Evolutionary conservation across 1,140 invertebrate species (phyloP).

Genomic region (Saccostrea cuccullata): DNA sequence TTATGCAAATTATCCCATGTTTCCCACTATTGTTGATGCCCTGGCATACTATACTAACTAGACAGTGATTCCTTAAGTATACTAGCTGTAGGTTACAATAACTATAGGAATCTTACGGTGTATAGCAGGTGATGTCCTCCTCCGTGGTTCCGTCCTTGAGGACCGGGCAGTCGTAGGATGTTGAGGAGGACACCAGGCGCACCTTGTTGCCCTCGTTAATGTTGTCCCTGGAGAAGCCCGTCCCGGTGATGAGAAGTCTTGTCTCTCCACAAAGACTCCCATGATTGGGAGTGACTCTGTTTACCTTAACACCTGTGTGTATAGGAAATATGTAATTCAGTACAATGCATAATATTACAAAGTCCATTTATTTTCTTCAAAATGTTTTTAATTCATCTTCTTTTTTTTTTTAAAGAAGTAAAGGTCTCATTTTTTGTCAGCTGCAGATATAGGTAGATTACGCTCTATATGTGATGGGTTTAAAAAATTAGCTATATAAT

Average conservation of each 20-base stretch:
- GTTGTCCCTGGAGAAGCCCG: conserved; percentile 42
- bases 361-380: too few species aligned
- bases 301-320: neutral
- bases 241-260: conserved; percentile 38
- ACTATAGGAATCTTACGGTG: neutral
- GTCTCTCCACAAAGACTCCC: conserved; percentile 53
- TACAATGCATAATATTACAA: neutral
- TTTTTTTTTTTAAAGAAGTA: too few species aligned
- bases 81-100: too few species aligned
- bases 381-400: too few species aligned
- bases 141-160: conserved; percentile 52
- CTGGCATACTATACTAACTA: too few species aligned
- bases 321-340: neutral
- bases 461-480: too few species aligned
- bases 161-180: conserved; percentile 45
- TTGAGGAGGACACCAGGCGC: conserved; percentile 37
- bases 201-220: conserved; percentile 46
- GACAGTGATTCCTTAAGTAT: too few species aligned
- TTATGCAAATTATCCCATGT: too few species aligned
- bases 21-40: too few species aligned
- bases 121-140: conserved; percentile 49
- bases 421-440: too few species aligned
- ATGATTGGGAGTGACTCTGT: conserved; percentile 14
- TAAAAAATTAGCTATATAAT: too few species aligned
- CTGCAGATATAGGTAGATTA: too few species aligned